Evolutionary conservation across 2,888 invertebrate species (phyloP), one percentile per base, ranked within the genome.

Genomic region (Camponotus fellah): DNA sequence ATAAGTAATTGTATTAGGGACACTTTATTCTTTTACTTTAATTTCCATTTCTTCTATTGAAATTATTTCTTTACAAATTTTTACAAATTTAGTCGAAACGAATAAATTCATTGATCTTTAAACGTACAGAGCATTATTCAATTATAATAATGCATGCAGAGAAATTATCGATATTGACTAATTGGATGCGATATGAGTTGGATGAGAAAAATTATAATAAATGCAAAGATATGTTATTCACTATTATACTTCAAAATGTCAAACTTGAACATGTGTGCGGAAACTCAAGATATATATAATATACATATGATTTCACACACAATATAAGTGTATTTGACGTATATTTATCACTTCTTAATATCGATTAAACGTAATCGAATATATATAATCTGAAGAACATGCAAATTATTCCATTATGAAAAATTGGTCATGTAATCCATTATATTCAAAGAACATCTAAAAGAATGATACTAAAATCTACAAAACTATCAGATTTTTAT

Each of bases 101-200:
- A 60, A 74, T 43, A 53, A 21, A 58, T 40, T n/a, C 12, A 68
- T 58, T 26, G 68, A 69, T 80, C 34, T 17, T 37, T 40, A 34
- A 21, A 10, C 17, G 34, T 9, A 2, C 34, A 40, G 37, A 6
- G 14, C 40, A 43, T 60, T 60, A 46, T 60, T 60, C 17, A 62
- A 71, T 80, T 71, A 60, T 60, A 71, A 69, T 79, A 69, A 71
- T 60, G 12, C 46, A 79, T 3, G n/a, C 14, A 9, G 34, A 60
- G 21, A 60, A 69, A 66, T 79, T 37, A 46, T 8, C 37, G 26
- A n/a, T 69, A 46, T 46, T 56, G 66, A 79, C 6, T 60, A 79
- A 79, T 79, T 69, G 43, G 34, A 26, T 62, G n/a, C 26, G 4
- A 37, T n/a, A 8, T 26, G 10, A 34, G 17, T 8, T 69, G 60